These are phyloP conservation scores for Probaryconus sp. DNA, from an alignment of 1,140 invertebrate species.

Conservation along the genomic window DNA sequence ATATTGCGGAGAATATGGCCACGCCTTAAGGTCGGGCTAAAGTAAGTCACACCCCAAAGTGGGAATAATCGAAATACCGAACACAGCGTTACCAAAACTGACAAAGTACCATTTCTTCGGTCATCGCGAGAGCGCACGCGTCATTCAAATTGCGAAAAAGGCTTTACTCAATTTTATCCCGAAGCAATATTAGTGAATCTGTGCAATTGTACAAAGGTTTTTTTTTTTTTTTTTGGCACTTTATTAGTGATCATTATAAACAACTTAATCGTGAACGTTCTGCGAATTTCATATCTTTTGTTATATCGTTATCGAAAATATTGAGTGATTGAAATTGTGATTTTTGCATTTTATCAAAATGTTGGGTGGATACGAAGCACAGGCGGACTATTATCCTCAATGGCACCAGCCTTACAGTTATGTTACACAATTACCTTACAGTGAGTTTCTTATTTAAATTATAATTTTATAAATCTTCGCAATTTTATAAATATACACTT, in stretches of 20 bases:
- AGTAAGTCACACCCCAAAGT: slow-evolving; percentile 51
- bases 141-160: slow-evolving; percentile 29
- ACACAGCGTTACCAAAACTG: slow-evolving; percentile 19
- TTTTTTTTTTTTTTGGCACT: too few species aligned
- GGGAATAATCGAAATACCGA: slow-evolving; percentile 18
- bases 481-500: too few species aligned
- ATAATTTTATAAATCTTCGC: too few species aligned
- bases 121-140: slow-evolving; percentile 61
- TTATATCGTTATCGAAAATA: slow-evolving; percentile 10
- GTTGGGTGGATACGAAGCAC: slow-evolving; percentile 74
- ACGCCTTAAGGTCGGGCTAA: slow-evolving; percentile 54
- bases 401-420: slow-evolving; percentile 77
- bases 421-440: slow-evolving; percentile 75
- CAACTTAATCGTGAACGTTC: too few species aligned
- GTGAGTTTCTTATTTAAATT: slow-evolving; percentile 53
- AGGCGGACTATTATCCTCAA: slow-evolving; percentile 76
- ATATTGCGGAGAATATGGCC: slow-evolving; percentile 4
- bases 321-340: slow-evolving; percentile 19
- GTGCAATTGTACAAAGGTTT: too few species aligned
- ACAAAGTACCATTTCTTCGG: slow-evolving; percentile 57
- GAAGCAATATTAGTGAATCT: background rate
- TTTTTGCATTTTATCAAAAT: slow-evolving; percentile 62
- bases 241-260: too few species aligned
- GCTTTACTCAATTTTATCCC: slow-evolving; percentile 19
- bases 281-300: too few species aligned